Evolutionary conservation across 1,140 invertebrate species (phyloP), one percentile per base, ranked within the genome.

Genomic region (Drosophila willistoni): DNA sequence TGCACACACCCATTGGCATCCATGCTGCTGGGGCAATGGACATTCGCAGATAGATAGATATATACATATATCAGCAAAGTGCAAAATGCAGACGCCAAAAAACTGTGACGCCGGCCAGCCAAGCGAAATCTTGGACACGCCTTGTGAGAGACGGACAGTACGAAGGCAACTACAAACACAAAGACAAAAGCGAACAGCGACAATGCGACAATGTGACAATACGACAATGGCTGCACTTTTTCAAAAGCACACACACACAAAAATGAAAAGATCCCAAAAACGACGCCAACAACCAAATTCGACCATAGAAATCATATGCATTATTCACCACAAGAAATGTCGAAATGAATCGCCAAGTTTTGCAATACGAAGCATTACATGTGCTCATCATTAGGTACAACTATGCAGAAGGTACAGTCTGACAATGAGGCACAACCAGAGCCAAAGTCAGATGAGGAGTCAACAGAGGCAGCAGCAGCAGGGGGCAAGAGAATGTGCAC

Each of bases 341-440:
- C 77, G 84, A 86, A 83, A 89, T 83, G 68, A 87, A 79, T 80
- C 83, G 84, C 84, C 83, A 89, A 89, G 84, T 90, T 90, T 85
- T 87, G 81, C 84, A 87, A 84, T 84, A 81, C 64, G 75, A 87
- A 70, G 73, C 84, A 84, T 83, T 87, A 90, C 81, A 90, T 87
- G 80, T 89, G 84, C 80, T 89, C 84, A 87, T 87, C 83, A 87
- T 87, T 87, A 89, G 68, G 77, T 64, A 64, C 33, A 42, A 57
- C 56, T 65, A 67, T 19, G 44, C 57, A 62, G 71, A 51, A 64
- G 71, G 66, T 60, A 66, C 72, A 68, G 73, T 72, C 56, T 19
- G 41, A 56, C 42, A 79, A 64, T 64, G 63, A 36, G 6, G 3
- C 44, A 51, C 44, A 51, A 19, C 17, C 17, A 51, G 13, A 47